Base-by-base conservation (phyloP, 1,140 invertebrate species). In the Aculops lycopersici region DNA sequence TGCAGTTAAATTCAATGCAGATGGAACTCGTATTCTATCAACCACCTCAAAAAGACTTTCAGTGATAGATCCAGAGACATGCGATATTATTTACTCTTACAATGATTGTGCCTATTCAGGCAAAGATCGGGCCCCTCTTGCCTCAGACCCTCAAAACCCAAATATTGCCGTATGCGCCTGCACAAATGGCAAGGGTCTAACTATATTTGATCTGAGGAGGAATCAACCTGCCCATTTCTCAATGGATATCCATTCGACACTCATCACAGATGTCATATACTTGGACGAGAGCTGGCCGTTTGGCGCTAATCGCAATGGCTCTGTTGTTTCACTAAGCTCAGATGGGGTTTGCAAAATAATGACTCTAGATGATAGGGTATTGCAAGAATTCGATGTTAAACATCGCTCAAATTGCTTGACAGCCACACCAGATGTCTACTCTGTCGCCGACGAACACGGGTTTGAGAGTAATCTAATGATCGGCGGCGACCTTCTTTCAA, bases 91-190 rank as follows among this genome's bases (percentile, higher is more conserved):
- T 12, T 52, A 59, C 39, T 56, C 58, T 4, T 63, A 63, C 50
- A 60, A 64, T 39, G 62, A 62, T 43, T 63, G 60, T 51, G 57
- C 58, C 35, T 62, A 55, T 39, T 56, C 51, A 46, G 59, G 60
- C 3, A 51, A 55, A 44, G 59, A 62, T 44, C 50, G 60, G 39
- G 57, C 58, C 17, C 58, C 57, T n/a, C 43, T 63, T 24, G 61
- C 60, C 20, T 53, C 58, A n/a, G 60, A 63, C 52, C 59, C 60
- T 16, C 43, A 53, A 1, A 53, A 52, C 44, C 60, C 61, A 21
- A 59, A 61, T 49, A 54, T 62, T 42, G 61, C 59, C 35, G 58
- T 60, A 15, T 60, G 57, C 38, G 55, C 58, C 21, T 58, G 55
- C 41, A 55, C 58, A 2, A 62, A 62, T 51, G 61, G 61, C 20